Conservation (phyloP, 2,113 vertebrate species). For the Neogale vison region DNA sequence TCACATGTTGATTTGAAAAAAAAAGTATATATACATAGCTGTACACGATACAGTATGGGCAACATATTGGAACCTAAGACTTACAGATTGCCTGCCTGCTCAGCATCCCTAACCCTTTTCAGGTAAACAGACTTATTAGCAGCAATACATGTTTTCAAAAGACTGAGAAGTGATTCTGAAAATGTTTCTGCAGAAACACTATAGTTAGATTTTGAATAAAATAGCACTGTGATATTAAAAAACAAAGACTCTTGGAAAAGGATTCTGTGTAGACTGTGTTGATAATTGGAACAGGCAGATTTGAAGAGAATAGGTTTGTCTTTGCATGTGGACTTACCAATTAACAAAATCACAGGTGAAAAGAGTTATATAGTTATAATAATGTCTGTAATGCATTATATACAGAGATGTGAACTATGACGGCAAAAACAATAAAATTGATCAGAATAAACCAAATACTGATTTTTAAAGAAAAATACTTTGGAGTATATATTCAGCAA, state of each 20-base stretch:
- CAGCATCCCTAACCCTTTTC: constrained; percentile 39
- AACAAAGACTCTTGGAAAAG: background rate
- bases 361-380: background rate
- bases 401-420: background rate
- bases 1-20: constrained; percentile 48
- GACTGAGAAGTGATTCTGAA: background rate
- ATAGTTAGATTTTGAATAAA: background rate
- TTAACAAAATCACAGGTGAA: background rate
- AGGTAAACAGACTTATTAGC: constrained; percentile 76
- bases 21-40: background rate
- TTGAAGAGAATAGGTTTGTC: background rate
- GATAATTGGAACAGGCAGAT: background rate
- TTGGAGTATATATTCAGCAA: background rate
- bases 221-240: background rate
- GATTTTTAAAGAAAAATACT: constrained; percentile 12
- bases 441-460: background rate
- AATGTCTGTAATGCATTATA: background rate
- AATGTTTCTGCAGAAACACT: constrained; percentile 7
- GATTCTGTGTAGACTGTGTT: background rate
- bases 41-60: background rate
- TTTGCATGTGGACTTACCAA: background rate
- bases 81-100: constrained; percentile 42
- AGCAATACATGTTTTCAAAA: background rate
- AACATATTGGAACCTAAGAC: constrained; percentile 44
- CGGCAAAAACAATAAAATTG: background rate